Evolutionary conservation across 2,797 vertebrate species (phyloP).

Genomic region (Rhincodon typus): DNA sequence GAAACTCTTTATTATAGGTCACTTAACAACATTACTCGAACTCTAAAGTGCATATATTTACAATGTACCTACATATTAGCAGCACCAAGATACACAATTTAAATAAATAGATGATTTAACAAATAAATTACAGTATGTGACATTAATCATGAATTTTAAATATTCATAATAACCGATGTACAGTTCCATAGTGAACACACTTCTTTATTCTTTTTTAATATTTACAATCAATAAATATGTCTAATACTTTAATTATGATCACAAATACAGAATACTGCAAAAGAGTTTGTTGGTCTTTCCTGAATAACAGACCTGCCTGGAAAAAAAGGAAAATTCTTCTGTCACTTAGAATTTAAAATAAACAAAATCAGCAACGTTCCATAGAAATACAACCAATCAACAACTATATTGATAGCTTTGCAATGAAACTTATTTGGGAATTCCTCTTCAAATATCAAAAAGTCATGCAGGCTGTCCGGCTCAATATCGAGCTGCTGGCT

Average conservation of each 20-base stretch:
- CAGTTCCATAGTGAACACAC: constrained; percentile 56
- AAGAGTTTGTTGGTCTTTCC: constrained; percentile 64
- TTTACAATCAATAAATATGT: constrained; percentile 98
- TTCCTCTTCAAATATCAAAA: background rate
- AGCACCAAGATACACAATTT: constrained; percentile 82
- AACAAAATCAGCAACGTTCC: background rate
- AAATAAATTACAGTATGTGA: constrained; percentile 89
- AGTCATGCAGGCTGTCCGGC: background rate
- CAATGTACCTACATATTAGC: constrained; percentile 84
- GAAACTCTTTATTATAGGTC: constrained; percentile 28
- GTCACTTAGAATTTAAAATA: background rate
- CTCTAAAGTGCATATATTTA: constrained; percentile 95
- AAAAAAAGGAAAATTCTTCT: constrained; percentile 42
- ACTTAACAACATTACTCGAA: constrained; percentile 31
- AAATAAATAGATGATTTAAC: constrained; percentile 52
- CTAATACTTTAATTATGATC: constrained; percentile 78
- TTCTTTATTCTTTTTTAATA: constrained; percentile 73
- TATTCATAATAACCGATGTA: constrained; percentile 63
- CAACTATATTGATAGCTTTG: background rate
- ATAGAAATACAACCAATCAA: background rate
- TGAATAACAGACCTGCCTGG: constrained; percentile 64
- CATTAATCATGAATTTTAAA: constrained; percentile 64
- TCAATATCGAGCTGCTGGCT: background rate
- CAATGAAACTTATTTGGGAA: background rate
- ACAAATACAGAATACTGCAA: constrained; percentile 71